Evolutionary conservation across 37 sponge, comb jelly and placozoan species (phyloP), one percentile per base, ranked within the genome.

Genomic region (Haliclona indistincta): DNA sequence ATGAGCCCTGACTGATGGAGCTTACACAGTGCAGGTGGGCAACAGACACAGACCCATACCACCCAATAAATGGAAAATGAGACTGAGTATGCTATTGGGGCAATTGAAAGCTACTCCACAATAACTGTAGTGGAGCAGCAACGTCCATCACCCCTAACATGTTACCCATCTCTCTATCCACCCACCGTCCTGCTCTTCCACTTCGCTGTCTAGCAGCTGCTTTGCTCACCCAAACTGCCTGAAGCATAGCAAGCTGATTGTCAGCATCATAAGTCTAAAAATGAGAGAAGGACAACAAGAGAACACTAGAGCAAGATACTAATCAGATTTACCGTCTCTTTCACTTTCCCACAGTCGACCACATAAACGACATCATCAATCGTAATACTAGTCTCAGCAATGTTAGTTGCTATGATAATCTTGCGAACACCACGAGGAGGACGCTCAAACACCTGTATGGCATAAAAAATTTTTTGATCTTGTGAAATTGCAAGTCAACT

Each of bases 331-430:
- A 89, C 89, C 8, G 82, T 85, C 49, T 95, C 91, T 73, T 91
- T 91, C 53, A 88, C 87, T 47, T 89, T 89, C 26, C 96, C 96
- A 49, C 76, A 75, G 79, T 96, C 93, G 43, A 96, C 72, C 4
- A 96, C 96, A 73, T 77, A 91, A 44, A 89, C 86, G 10, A 96
- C 93, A 88, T 96, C 93, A 38, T 91, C 90, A 40, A 96, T 88
- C 53, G 96, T 96, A 49, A 96, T 88, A 30, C 89, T 88, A 51
- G 93, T 93, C 82, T 93, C 93, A 25, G 93, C 93, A 75, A 93
- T 88, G 69, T 88, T 88, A 44, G 93, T 93, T 1, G 93, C 89
- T 43, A 93, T 70, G 32, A 93, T 78, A 56, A 88, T 84, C 79
- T 88, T 88, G 38, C 93, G 44, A 32, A 93, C 89, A 3, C 89